These are phyloP conservation scores for Gracilinanus agilis DNA, from an alignment of 2,113 vertebrate species.

Conservation along the genomic window DNA sequence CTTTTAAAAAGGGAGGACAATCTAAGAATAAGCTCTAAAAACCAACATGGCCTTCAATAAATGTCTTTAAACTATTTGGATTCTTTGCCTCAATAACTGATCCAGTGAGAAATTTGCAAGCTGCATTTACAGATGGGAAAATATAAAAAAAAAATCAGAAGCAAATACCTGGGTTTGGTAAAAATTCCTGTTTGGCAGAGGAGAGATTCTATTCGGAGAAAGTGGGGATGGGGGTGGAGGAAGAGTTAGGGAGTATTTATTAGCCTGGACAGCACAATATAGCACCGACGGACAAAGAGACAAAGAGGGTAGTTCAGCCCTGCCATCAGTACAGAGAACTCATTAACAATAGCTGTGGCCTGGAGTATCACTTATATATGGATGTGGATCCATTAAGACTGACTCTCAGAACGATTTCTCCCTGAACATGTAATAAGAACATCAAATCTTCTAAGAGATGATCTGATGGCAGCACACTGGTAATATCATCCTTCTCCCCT, in stretches of 20 bases:
- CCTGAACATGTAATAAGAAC: not conserved
- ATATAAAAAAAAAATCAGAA: conserved; percentile 39
- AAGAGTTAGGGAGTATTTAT: not conserved
- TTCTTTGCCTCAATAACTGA: conserved; percentile 28
- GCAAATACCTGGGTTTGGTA: not conserved
- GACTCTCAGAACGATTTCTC: conserved; percentile 23
- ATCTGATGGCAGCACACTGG: too few species aligned
- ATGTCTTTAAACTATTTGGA: not conserved
- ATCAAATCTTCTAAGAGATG: conserved; percentile 2
- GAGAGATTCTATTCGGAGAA: not conserved
- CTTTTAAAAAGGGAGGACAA: conserved; percentile 25
- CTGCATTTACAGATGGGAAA: conserved; percentile 35
- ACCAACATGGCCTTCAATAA: conserved; percentile 1
- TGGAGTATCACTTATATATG: not conserved
- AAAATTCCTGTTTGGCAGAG: not conserved
- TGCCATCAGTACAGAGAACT: not conserved
- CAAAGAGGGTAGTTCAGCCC: not conserved
- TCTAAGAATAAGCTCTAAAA: not conserved
- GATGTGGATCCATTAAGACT: not conserved
- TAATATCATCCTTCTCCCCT: not conserved
- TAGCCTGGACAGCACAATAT: not conserved
- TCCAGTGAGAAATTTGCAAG: not conserved
- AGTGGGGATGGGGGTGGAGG: not conserved
- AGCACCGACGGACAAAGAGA: not conserved
- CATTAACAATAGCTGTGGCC: not conserved